phyloP scores from a whole-genome alignment of 1,140 invertebrate species.

The Bicyclus anynana region DNA sequence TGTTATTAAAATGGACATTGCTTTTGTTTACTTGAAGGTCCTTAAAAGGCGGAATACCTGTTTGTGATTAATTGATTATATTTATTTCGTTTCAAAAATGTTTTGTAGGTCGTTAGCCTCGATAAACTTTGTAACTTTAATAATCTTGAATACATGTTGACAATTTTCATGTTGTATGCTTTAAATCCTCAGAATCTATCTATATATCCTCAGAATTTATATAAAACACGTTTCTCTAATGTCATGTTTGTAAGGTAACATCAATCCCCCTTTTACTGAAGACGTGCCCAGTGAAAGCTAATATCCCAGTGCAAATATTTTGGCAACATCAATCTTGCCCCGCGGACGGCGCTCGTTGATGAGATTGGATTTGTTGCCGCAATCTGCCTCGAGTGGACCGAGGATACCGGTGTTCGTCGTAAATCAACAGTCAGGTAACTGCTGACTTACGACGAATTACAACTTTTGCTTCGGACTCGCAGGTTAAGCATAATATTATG shows the following conservation, averaged over 20 bases:
- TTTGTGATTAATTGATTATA: background rate
- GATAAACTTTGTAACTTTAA: too few relatives aligned
- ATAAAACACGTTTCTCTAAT: background rate
- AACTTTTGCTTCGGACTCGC: too few relatives aligned
- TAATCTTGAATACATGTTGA: too few relatives aligned
- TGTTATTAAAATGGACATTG: background rate
- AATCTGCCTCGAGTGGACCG: constrained; percentile 1
- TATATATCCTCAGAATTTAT: too few relatives aligned
- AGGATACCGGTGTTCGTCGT: background rate
- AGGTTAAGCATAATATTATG: too few relatives aligned
- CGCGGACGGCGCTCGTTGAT: background rate
- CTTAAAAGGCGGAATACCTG: background rate
- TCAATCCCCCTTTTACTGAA: background rate
- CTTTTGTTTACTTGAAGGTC: background rate
- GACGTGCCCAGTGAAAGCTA: background rate
- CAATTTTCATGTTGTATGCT: too few relatives aligned
- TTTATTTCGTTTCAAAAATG: too few relatives aligned
- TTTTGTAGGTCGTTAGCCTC: too few relatives aligned
- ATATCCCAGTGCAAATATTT: constrained; percentile 4
- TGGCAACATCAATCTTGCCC: constrained; percentile 5
- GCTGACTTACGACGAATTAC: background rate
- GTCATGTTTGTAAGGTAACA: background rate
- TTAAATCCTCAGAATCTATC: too few relatives aligned
- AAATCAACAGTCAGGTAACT: background rate
- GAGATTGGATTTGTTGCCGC: constrained; percentile 4